These are phyloP conservation scores for Tragelaphus imberbis DNA, from an alignment of 2,113 vertebrate genomes.

Conservation along the genomic window DNA sequence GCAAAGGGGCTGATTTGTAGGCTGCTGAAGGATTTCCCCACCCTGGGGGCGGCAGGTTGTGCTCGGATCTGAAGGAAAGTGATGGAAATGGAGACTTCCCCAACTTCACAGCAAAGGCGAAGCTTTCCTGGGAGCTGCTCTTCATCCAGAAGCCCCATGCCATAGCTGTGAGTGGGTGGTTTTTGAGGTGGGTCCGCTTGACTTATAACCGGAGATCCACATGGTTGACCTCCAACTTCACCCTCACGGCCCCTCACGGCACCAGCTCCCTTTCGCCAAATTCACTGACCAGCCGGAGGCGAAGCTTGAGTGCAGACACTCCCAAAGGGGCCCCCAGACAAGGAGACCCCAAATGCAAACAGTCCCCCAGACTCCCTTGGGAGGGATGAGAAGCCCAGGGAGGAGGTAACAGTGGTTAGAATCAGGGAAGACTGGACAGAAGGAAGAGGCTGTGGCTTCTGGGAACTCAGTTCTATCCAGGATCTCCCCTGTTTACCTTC, in stretches of 20 bases:
- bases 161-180: accelerated
- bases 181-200: accelerated
- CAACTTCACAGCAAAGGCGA: accelerated
- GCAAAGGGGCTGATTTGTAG: not conserved
- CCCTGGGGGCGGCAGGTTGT: not conserved
- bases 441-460: accelerated
- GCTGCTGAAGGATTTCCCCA: not conserved
- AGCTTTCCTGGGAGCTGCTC: accelerated
- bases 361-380: too few relatives aligned
- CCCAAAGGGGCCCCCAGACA: accelerated
- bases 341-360: accelerated
- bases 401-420: not conserved
- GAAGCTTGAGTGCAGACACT: not conserved
- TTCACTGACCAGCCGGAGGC: accelerated
- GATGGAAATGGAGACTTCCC: not conserved
- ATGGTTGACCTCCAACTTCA: accelerated
- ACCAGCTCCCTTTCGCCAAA: not conserved
- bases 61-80: not conserved
- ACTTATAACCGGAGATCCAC: accelerated
- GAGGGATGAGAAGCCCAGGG: not conserved
- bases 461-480: accelerated
- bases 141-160: accelerated
- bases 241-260: accelerated
- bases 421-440: accelerated
- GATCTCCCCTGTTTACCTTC: not conserved